Conservation (phyloP, 1,140 invertebrate genomes). For the Kradibia gibbosae region DNA sequence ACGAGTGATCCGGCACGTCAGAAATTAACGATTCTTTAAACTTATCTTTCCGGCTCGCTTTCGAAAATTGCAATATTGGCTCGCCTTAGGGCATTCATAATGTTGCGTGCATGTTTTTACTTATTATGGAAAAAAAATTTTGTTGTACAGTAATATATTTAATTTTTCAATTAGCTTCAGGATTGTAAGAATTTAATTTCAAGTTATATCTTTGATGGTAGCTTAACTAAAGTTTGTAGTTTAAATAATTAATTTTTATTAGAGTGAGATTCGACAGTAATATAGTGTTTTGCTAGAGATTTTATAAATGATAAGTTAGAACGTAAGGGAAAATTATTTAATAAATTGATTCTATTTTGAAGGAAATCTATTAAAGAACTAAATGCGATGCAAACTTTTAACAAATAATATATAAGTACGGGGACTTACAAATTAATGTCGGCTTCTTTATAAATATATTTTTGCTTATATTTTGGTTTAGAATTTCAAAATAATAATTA, state of each 20-base stretch:
- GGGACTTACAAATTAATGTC: too few relatives aligned
- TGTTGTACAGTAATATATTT: not conserved
- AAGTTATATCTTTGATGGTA: not conserved
- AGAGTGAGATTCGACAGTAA: not conserved
- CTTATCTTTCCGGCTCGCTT: not conserved
- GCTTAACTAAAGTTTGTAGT: not conserved
- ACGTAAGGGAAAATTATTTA: not conserved
- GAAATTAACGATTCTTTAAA: conserved; percentile 5
- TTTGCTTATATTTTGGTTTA: too few relatives aligned
- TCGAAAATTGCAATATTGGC: not conserved
- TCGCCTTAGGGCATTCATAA: not conserved
- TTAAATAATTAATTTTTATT: not conserved
- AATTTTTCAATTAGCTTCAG: not conserved
- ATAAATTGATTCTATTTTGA: not conserved
- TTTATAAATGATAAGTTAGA: not conserved
- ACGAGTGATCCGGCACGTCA: not conserved
- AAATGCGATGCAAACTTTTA: too few relatives aligned
- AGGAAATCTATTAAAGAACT: not conserved
- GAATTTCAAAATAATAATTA: too few relatives aligned
- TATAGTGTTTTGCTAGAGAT: not conserved
- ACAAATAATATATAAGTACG: too few relatives aligned
- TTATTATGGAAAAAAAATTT: not conserved
- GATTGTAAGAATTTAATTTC: not conserved
- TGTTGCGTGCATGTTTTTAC: not conserved
- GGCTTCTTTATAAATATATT: too few relatives aligned